A percentile compares a stretch with the other conserved stretches of the same genome.
Conservation (phyloP, 2,888 invertebrate species). For the Drosophila diplacantha region DNA sequence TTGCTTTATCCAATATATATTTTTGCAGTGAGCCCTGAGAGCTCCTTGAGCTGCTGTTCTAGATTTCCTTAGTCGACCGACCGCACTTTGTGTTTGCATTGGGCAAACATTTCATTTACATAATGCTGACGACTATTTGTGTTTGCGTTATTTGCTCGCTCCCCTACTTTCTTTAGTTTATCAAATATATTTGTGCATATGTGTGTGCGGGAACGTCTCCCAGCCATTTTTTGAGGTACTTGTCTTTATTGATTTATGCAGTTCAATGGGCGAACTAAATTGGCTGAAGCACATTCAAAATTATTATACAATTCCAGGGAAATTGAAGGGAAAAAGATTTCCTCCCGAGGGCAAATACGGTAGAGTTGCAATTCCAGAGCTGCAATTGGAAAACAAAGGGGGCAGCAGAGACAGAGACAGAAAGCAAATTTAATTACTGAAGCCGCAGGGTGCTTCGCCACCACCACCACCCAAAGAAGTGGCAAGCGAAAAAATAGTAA, state of each 20-base stretch:
- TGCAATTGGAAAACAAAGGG: slow-evolving; percentile 21
- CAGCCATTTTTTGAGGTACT: slow-evolving; percentile 19
- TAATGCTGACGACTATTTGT: slow-evolving; percentile 62
- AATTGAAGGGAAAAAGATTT: background rate
- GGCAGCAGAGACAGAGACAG: slow-evolving; percentile 11
- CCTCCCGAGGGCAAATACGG: slow-evolving; percentile 2
- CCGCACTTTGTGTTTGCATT: slow-evolving; percentile 46
- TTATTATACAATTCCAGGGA: slow-evolving; percentile 3
- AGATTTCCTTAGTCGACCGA: slow-evolving; percentile 31
- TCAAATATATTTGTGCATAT: slow-evolving; percentile 41
- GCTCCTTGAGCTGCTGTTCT: slow-evolving; percentile 29
- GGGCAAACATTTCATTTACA: slow-evolving; percentile 69
- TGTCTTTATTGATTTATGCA: slow-evolving; percentile 40
- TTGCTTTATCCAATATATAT: slow-evolving; percentile 15
- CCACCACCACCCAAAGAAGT: slow-evolving; percentile 31
- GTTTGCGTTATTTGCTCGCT: slow-evolving; percentile 52
- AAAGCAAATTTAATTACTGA: slow-evolving; percentile 40
- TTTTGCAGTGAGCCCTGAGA: slow-evolving; percentile 11
- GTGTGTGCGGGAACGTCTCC: slow-evolving; percentile 9
- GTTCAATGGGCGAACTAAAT: slow-evolving; percentile 24
- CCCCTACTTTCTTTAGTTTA: slow-evolving; percentile 33
- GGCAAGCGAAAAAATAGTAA: slow-evolving; percentile 9
- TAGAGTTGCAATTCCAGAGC: slow-evolving; percentile 5
- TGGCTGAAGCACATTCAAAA: slow-evolving; percentile 25
- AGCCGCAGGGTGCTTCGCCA: slow-evolving; percentile 30